These are phyloP conservation scores for Drosophila rhopaloa DNA, from an alignment of 1,140 invertebrate species.

Conservation along the genomic window DNA sequence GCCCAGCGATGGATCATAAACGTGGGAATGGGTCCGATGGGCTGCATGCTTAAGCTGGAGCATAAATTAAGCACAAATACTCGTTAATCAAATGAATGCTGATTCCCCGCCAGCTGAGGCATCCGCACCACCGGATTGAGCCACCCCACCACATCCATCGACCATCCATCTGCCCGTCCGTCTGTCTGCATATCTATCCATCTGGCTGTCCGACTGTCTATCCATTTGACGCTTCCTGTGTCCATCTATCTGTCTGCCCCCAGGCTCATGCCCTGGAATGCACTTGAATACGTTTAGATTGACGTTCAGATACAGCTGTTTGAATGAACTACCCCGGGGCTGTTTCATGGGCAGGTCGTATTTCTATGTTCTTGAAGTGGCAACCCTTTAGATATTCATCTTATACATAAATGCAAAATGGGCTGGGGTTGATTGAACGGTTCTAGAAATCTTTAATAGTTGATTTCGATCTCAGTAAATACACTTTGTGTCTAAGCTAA, in stretches of 20 bases:
- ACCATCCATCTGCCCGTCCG: constrained; percentile 17
- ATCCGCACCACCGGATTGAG: constrained; percentile 4
- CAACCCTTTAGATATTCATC: constrained; percentile 1
- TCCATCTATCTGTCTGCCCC: constrained; percentile 31
- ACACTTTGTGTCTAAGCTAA: too few relatives aligned
- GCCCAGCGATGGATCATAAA: constrained; percentile 70
- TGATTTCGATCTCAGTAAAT: not conserved
- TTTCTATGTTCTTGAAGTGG: not conserved
- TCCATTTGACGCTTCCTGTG: constrained; percentile 23
- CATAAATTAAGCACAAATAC: constrained; percentile 78
- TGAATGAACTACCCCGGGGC: constrained; percentile 20
- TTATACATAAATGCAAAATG: not conserved
- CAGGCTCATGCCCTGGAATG: constrained; percentile 46
- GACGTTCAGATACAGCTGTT: constrained; percentile 76
- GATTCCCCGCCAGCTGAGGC: constrained; percentile 32
- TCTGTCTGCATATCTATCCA: constrained; percentile 8
- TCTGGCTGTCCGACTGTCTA: constrained; percentile 25
- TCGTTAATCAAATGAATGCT: constrained; percentile 80
- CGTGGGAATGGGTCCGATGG: constrained; percentile 8
- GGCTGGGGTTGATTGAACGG: not conserved
- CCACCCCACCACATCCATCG: not conserved
- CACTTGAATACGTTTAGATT: constrained; percentile 81
- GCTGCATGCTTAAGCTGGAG: constrained; percentile 51
- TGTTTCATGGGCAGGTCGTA: constrained; percentile 16
- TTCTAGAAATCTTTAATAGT: not conserved